Conservation (phyloP, 2,797 vertebrate genomes). For the Cyprinodon diabolis region DNA sequence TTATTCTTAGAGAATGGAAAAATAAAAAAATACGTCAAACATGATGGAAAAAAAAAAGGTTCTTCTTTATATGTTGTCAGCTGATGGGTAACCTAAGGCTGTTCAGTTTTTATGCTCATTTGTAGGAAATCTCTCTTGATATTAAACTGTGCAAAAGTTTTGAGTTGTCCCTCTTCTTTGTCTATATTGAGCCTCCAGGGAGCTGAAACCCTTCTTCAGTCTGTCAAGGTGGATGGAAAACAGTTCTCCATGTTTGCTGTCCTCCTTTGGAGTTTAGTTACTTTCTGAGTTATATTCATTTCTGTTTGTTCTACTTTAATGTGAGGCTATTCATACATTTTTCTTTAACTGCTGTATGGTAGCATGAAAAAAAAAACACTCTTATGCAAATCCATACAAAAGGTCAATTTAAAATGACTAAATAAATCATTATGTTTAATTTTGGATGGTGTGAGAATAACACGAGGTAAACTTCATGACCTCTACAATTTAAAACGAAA, state of each 20-base stretch:
- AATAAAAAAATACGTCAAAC: slow-evolving; percentile 3
- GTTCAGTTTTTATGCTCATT: not conserved
- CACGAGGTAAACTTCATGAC: too few species aligned
- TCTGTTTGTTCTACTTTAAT: not conserved
- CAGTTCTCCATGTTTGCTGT: not conserved
- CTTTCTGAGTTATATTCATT: not conserved
- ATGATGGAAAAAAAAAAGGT: not conserved
- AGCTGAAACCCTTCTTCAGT: not conserved
- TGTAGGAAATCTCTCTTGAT: not conserved
- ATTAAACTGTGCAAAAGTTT: not conserved
- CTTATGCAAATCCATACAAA: too few species aligned
- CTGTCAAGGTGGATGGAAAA: not conserved
- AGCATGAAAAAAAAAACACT: too few species aligned
- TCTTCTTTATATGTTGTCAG: slow-evolving; percentile 1
- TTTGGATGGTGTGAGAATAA: too few species aligned
- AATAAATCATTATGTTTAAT: too few species aligned
- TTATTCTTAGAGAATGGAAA: slow-evolving; percentile 27
- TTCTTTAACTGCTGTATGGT: too few species aligned
- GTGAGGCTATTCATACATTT: not conserved
- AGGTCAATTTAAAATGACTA: too few species aligned
- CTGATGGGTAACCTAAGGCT: slow-evolving; percentile 3
- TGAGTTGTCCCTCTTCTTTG: not conserved
- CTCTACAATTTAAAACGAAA: too few species aligned
- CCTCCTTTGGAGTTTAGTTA: not conserved
- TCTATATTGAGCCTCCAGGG: not conserved